These are phyloP conservation scores for Cephalopholis sonnerati DNA, from an alignment of 2,113 vertebrate genomes.

Conservation along the genomic window DNA sequence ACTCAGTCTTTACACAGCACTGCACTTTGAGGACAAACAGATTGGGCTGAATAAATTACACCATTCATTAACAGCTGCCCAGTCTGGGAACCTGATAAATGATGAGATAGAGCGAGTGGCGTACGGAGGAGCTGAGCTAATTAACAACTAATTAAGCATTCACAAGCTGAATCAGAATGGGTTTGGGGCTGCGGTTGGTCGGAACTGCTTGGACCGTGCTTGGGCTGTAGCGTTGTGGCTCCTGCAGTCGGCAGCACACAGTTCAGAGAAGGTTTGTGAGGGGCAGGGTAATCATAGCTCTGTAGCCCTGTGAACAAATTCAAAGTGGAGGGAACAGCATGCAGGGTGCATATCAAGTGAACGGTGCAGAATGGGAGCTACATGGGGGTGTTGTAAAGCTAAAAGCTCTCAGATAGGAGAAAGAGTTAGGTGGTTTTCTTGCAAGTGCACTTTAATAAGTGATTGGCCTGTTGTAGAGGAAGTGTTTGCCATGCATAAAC, in stretches of 20 bases:
- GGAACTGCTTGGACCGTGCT: slow-evolving; percentile 5
- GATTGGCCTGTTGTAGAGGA: slow-evolving; percentile 35
- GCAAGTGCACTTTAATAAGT: slow-evolving; percentile 47
- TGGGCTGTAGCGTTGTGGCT: slow-evolving; percentile 25
- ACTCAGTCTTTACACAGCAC: slow-evolving; percentile 28
- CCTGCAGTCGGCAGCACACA: slow-evolving; percentile 56
- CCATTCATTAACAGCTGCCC: slow-evolving; percentile 74
- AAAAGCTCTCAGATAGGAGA: slow-evolving; percentile 40
- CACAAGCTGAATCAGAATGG: slow-evolving; percentile 38
- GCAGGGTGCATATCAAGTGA: slow-evolving; percentile 79
- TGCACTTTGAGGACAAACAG: slow-evolving; percentile 68
- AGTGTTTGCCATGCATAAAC: slow-evolving; percentile 39
- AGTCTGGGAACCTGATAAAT: slow-evolving; percentile 75
- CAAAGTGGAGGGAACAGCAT: slow-evolving; percentile 72
- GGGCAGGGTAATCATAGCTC: slow-evolving; percentile 73
- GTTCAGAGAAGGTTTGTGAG: slow-evolving; percentile 53
- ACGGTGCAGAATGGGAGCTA: slow-evolving; percentile 50
- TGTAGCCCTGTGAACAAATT: slow-evolving; percentile 71
- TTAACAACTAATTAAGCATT: slow-evolving; percentile 75
- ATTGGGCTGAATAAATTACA: slow-evolving; percentile 80
- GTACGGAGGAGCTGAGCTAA: slow-evolving; percentile 65
- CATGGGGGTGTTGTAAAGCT: slow-evolving; percentile 31
- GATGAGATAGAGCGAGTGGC: slow-evolving; percentile 59
- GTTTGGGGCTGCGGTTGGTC: slow-evolving; percentile 24
- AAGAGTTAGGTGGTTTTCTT: slow-evolving; percentile 27